Conservation (phyloP, 2,113 vertebrate genomes). For the Helogale parvula region DNA sequence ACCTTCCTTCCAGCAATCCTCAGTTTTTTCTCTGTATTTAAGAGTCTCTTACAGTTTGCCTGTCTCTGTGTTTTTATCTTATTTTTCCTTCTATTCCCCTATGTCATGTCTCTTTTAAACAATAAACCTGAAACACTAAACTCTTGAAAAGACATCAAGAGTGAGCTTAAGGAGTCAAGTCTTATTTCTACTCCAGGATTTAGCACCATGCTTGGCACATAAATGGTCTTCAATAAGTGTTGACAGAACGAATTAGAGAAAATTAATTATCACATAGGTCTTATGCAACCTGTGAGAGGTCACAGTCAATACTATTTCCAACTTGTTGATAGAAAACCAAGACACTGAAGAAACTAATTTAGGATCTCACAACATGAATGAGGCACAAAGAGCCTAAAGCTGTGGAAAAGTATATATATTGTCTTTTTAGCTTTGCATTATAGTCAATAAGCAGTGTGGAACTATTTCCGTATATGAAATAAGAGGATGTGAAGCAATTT, state of each 20-base stretch:
- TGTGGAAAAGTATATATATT: neutral
- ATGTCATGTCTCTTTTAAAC: neutral
- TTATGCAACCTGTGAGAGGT: neutral
- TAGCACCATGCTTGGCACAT: neutral
- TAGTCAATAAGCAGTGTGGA: neutral
- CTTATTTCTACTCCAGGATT: constrained; percentile 38
- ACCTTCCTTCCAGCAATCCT: too few species aligned
- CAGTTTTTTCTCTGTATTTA: too few species aligned
- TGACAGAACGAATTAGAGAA: neutral
- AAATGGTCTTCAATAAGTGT: neutral
- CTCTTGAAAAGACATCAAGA: neutral
- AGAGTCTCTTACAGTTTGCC: too few species aligned
- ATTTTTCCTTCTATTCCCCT: too few species aligned
- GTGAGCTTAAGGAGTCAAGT: neutral
- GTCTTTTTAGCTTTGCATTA: neutral
- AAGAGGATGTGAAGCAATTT: neutral
- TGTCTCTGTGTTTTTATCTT: too few species aligned
- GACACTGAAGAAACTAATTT: neutral
- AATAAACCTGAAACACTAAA: neutral
- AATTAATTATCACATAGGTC: neutral
- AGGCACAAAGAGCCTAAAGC: neutral
- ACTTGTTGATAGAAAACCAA: constrained; percentile 28
- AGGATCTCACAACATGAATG: neutral
- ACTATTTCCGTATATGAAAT: neutral
- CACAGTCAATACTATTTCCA: neutral